A percentile compares a stretch with the other conserved stretches of the same genome.
Evolutionary conservation across 2,888 invertebrate species (phyloP).

Genomic region (Eudemis profundana): DNA sequence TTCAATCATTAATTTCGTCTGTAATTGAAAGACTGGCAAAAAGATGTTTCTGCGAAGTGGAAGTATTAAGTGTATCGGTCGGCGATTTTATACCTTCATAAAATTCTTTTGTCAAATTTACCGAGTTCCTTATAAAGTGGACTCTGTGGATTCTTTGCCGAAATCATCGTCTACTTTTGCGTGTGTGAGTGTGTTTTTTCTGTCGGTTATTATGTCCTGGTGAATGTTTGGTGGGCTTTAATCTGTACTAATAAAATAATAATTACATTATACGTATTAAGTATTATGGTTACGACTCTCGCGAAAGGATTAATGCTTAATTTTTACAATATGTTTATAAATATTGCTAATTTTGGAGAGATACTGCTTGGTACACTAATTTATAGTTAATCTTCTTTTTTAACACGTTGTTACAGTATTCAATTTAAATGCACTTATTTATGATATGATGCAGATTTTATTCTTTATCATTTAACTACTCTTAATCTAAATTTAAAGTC

Average conservation of each 20-base stretch:
- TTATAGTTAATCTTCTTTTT: too few relatives aligned
- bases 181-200: constrained; percentile 60
- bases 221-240: constrained; percentile 43
- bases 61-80: constrained; percentile 73
- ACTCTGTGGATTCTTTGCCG: constrained; percentile 73
- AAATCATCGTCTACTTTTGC: constrained; percentile 69
- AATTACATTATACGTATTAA: constrained; percentile 13
- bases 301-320: too few relatives aligned
- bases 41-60: constrained; percentile 77
- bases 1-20: constrained; percentile 82
- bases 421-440: too few relatives aligned
- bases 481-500: not conserved
- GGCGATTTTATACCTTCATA: constrained; percentile 82
- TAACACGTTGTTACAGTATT: too few relatives aligned
- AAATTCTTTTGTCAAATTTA: constrained; percentile 84
- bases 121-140: constrained; percentile 75
- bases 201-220: constrained; percentile 70
- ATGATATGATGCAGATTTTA: too few relatives aligned
- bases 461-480: too few relatives aligned
- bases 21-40: constrained; percentile 82
- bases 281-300: not conserved
- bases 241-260: constrained; percentile 47
- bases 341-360: too few relatives aligned
- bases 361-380: too few relatives aligned
- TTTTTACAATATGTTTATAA: too few relatives aligned